Evolutionary conservation across 1,140 invertebrate species (phyloP).

Genomic region (Aleiodes sp.): DNA sequence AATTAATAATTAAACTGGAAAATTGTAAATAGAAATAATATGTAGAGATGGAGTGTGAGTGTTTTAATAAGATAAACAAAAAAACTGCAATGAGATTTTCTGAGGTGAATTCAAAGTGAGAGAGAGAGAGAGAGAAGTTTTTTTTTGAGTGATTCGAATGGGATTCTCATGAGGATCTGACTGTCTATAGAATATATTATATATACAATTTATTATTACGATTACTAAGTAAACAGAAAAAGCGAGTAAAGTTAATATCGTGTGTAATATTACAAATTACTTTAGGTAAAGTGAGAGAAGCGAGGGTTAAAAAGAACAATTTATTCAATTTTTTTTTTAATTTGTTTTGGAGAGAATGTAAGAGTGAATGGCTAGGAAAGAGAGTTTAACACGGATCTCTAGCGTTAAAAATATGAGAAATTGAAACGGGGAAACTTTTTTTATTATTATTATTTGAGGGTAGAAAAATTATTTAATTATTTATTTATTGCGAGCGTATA

Average conservation of each 20-base stretch:
- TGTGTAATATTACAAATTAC: constrained; percentile 64
- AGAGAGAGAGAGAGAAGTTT: not conserved
- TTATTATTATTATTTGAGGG: not conserved
- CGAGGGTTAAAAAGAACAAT: no score
- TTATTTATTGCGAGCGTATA: constrained; percentile 63
- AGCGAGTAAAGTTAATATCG: constrained; percentile 64
- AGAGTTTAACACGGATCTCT: constrained; percentile 51
- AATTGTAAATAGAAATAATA: not conserved
- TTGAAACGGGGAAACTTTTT: no score
- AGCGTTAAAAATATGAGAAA: constrained; percentile 27
- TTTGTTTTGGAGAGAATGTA: constrained; percentile 32
- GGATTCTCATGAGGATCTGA: constrained; percentile 46
- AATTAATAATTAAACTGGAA: constrained; percentile 1
- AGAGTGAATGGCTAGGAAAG: constrained; percentile 40
- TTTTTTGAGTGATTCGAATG: no score
- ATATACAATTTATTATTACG: constrained; percentile 58
- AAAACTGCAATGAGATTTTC: constrained; percentile 28
- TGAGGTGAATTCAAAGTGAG: not conserved
- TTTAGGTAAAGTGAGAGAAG: constrained; percentile 44
- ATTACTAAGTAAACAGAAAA: constrained; percentile 54
- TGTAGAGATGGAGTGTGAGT: not conserved
- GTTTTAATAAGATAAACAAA: constrained; percentile 7
- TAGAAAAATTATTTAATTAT: constrained; percentile 64
- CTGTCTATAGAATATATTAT: constrained; percentile 55
- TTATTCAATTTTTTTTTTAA: constrained; percentile 46